Evolutionary conservation across 30 jellyfish, hydroid and myxozoan genomes (phyloP), one percentile per base, ranked within the genome.

Genomic region (Hydractinia echinata): DNA sequence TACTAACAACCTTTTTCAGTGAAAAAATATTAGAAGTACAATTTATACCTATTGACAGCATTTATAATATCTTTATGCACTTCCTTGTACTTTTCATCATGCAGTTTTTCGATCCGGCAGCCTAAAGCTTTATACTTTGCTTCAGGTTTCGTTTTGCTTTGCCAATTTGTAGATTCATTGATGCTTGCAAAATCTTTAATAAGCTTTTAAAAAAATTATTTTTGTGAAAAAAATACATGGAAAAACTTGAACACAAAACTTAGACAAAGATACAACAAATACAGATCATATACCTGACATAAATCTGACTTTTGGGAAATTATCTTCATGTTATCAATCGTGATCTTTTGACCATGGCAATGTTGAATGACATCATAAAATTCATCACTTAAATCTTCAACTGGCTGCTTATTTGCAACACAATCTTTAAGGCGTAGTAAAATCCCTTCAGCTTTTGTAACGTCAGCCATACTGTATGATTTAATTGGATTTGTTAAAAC

Each of bases 111-210:
- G 21, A 89, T 84, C 54, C 67, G 72, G 58, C 96, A 89, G 7
- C 94, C 94, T 13, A 89, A 82, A 4, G 96, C 84, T 56, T 72
- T 80, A 53, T 84, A 89, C 71, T 80, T 91, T 7, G 97, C 94
- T 21, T 61, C 54, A 6, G 76, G n/a, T 21, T 89, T 82, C 10
- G 93, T 76, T 13, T 60, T 49, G 19, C 81, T 76, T 10, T 81
- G 19, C 95, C 96, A 84, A 19, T 86, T 83, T 15, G 96, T 91
- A 13, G 97, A 89, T 67, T 91, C 97, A 54, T 91, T 85, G 4
- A 91, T 95, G 16, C 88, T 53, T 54, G 85, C 87, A 14, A 91
- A 78, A 82, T 91, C 97, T 39, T 92, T 76, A 6, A 91, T 85
- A 44, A 91, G 82, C 93, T 91, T 58, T 3, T 61, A 55, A 51